Base-by-base conservation (phyloP, 2,797 vertebrate species). In the Gobio occitaniae region DNA sequence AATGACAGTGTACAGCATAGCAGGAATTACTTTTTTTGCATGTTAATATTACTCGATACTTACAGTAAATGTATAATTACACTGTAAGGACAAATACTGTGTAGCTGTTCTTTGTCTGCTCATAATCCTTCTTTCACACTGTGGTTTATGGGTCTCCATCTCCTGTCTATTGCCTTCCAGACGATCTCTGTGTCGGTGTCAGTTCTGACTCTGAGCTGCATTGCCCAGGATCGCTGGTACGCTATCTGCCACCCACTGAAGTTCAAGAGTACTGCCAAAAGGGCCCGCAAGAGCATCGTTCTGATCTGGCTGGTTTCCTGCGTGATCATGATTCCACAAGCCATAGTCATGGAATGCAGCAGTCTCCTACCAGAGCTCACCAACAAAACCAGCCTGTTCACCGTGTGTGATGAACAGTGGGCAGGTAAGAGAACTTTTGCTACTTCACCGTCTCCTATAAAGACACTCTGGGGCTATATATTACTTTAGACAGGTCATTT, bases 241-340 rank as follows among this genome's bases (percentile, higher is more conserved):
- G 98, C 98, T 10, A 99, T 99, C 94, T 99, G 98, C 90, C 98
- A 98, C 90, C 98, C 98, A 4, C 94, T 99, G 92, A 97, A 97
- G 96, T 99, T 99, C 93, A 99, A 99, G 94, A 99, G 98, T 93
- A 99, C 97, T 36, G 97, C 97, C 87, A 97, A 95, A 91, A 91
- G 98, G 87, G 97, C 98, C 1, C 96, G 97, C 84, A 97, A 96
- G 91, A 98, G 96, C 90, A 98, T 99, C 25, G 87, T 97, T 84
- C 92, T 97, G 90, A 99, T 99, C 93, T 99, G 98, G 98, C 93
- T 97, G 70, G 97, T 97, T 52, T 99, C 98, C 38, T 97, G 97
- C 90, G 90, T 96, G 89, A 97, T 98, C 89, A 99, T 99, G 98
- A 96, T 98, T 87, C 98, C 98, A 56, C 98, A 99, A 91, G 97